Evolutionary conservation across 2,113 vertebrate species (phyloP).

Genomic region (Pao palembangensis): DNA sequence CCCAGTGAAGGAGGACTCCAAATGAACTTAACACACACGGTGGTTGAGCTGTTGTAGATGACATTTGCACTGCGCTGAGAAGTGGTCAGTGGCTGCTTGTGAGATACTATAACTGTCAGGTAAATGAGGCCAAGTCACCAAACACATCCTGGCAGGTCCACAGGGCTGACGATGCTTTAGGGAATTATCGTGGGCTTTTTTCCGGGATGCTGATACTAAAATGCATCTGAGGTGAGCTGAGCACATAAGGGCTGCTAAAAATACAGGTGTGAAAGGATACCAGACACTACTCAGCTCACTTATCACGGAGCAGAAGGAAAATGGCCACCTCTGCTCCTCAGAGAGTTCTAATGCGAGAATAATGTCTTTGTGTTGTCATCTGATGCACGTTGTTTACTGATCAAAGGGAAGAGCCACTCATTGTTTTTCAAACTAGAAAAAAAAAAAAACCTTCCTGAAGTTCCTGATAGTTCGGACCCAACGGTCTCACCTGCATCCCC

Average conservation of each 20-base stretch:
- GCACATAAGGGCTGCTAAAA: constrained; percentile 26
- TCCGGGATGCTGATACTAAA: constrained; percentile 26
- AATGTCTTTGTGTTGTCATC: too few species aligned
- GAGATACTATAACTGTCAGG: constrained; percentile 10
- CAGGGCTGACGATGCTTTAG: constrained; percentile 9
- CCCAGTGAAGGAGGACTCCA: neutral
- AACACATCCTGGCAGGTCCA: constrained; percentile 7
- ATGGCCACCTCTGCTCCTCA: constrained; percentile 6
- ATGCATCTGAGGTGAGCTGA: constrained; percentile 29
- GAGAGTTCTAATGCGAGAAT: neutral
- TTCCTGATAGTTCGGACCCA: neutral
- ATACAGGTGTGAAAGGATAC: constrained; percentile 36
- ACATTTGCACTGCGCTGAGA: constrained; percentile 42
- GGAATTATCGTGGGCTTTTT: constrained; percentile 31
- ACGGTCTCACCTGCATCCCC: constrained; percentile 23
- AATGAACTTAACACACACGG: constrained; percentile 5
- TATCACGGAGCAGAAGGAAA: neutral
- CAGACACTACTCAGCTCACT: neutral
- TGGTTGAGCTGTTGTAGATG: too few species aligned
- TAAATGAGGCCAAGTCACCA: neutral
- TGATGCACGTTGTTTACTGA: neutral
- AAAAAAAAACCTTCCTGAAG: neutral
- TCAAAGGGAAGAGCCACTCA: neutral
- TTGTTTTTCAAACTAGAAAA: neutral
- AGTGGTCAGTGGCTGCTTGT: constrained; percentile 20